Conservation (phyloP, 2,113 vertebrate genomes). For the Pseudopodoces humilis region DNA sequence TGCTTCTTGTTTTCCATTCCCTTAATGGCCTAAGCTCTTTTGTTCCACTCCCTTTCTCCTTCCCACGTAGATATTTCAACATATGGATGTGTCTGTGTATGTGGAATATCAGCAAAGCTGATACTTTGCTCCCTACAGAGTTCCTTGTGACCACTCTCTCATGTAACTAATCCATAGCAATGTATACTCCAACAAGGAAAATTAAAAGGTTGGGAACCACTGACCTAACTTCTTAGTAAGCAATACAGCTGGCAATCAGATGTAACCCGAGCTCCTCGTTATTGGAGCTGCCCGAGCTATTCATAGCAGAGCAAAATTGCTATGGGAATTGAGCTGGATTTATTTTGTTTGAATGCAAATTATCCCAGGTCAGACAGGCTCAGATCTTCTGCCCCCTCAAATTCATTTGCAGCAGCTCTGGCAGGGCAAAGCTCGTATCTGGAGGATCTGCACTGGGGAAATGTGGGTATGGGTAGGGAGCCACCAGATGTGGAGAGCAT, state of each 20-base stretch:
- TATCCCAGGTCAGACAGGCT: slow-evolving; percentile 55
- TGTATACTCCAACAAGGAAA: slow-evolving; percentile 50
- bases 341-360: slow-evolving; percentile 65
- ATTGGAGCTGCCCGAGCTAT: slow-evolving; percentile 53
- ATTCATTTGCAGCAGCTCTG: slow-evolving; percentile 39
- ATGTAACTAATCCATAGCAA: slow-evolving; percentile 62
- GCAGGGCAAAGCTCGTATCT: not conserved
- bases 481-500: not conserved
- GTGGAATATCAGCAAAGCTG: slow-evolving; percentile 59
- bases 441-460: not conserved
- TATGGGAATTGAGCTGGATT: slow-evolving; percentile 58
- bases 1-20: slow-evolving; percentile 25
- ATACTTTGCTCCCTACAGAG: slow-evolving; percentile 49
- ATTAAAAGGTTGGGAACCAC: slow-evolving; percentile 64
- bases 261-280: slow-evolving; percentile 50
- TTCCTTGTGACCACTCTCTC: slow-evolving; percentile 56
- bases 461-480: not conserved
- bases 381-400: slow-evolving; percentile 50
- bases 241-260: slow-evolving; percentile 62
- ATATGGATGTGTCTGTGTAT: slow-evolving; percentile 38
- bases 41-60: slow-evolving; percentile 40
- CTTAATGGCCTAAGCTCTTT: slow-evolving; percentile 20
- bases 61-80: slow-evolving; percentile 54
- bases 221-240: slow-evolving; percentile 67
- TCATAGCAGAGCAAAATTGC: slow-evolving; percentile 63